phyloP scores from a whole-genome alignment of 30 jellyfish, hydroid and myxozoan genomes.

The Rhopilema esculentum region DNA sequence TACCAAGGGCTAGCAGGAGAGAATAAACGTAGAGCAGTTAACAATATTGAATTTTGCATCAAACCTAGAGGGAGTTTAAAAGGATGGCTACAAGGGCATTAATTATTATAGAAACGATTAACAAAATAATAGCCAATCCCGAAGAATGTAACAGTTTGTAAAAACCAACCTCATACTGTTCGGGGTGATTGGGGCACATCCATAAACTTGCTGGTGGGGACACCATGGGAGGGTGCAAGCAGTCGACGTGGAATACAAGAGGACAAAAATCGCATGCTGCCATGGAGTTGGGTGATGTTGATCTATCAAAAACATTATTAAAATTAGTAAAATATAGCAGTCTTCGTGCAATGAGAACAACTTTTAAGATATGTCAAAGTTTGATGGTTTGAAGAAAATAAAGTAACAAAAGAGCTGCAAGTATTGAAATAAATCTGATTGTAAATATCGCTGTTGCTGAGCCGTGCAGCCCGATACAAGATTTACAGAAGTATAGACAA shows the following conservation, averaged over 20 bases:
- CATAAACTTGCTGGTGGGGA: slow-evolving; percentile 93
- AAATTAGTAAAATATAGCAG: not conserved
- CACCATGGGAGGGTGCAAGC: slow-evolving; percentile 97
- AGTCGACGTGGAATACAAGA: slow-evolving; percentile 88
- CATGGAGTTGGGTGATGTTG: slow-evolving; percentile 29
- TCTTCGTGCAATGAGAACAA: not conserved
- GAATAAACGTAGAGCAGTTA: not conserved
- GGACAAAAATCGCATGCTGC: slow-evolving; percentile 98
- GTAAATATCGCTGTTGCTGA: too few relatives aligned
- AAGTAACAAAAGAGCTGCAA: too few relatives aligned
- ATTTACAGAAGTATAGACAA: not conserved
- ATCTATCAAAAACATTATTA: slow-evolving; percentile 49
- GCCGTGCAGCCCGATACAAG: too few relatives aligned
- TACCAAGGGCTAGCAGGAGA: slow-evolving; percentile 55
- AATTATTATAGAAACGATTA: too few relatives aligned
- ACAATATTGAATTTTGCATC: not conserved
- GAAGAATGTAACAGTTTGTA: too few relatives aligned
- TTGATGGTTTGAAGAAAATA: too few relatives aligned
- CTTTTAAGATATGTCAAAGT: too few relatives aligned
- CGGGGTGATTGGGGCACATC: slow-evolving; percentile 99
- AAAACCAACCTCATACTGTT: slow-evolving; percentile 82
- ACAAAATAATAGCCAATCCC: too few relatives aligned
- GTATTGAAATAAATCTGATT: not conserved
- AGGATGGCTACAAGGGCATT: too few relatives aligned
- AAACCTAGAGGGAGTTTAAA: too few relatives aligned